These are phyloP conservation scores for Fistularia tabacaria DNA, from an alignment of 2,797 vertebrate genomes.

Conservation along the genomic window DNA sequence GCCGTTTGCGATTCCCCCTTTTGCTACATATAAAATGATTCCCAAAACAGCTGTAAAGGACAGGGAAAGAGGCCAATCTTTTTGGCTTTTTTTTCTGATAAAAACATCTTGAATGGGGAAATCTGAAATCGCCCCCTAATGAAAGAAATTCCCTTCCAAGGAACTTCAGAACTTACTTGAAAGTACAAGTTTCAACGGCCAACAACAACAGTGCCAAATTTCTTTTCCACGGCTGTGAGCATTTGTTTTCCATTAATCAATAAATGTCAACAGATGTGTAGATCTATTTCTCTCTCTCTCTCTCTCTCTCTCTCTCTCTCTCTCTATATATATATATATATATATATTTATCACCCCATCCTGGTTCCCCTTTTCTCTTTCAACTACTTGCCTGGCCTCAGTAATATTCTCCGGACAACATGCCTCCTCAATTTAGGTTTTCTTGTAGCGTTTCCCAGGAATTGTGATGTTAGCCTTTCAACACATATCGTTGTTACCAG, in stretches of 20 bases:
- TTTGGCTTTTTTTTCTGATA: background rate
- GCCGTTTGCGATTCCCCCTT: too few relatives aligned
- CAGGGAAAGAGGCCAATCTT: background rate
- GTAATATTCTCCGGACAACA: conserved; percentile 4
- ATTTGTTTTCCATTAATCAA: too few relatives aligned
- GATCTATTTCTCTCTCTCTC: background rate
- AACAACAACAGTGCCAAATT: too few relatives aligned
- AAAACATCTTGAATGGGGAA: background rate
- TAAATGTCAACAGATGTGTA: too few relatives aligned
- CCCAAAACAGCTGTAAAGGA: background rate
- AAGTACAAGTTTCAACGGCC: too few relatives aligned
- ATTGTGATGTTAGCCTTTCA: conserved; percentile 8
- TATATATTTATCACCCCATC: too few relatives aligned
- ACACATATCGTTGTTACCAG: background rate
- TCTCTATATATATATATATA: too few relatives aligned
- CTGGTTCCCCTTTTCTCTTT: background rate
- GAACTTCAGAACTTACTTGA: too few relatives aligned
- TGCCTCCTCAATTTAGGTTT: background rate
- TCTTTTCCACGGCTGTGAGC: too few relatives aligned
- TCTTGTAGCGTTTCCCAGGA: conserved; percentile 19
- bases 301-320: background rate
- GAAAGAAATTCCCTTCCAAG: too few relatives aligned
- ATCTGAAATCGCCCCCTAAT: too few relatives aligned
- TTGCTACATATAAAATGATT: conserved; percentile 1
- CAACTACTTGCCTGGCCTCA: background rate